These are phyloP conservation scores for Sebastes steindachneri DNA, from an alignment of 2,797 vertebrate species.

Conservation along the genomic window DNA sequence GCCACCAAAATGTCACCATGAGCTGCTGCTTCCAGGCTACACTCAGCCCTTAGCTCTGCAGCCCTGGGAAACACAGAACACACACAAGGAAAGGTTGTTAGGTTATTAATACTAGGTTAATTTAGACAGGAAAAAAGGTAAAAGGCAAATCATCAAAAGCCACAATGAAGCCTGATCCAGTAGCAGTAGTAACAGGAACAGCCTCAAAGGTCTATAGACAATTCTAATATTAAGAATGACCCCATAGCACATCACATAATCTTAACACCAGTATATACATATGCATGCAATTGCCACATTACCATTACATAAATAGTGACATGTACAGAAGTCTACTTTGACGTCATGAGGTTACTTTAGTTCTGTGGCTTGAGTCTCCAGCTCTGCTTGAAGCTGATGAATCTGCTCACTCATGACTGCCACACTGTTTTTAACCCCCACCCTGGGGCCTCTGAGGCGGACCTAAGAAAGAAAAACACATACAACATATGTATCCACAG, in stretches of 20 bases:
- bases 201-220: not conserved
- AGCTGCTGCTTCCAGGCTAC: slow-evolving; percentile 81
- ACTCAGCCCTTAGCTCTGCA: slow-evolving; percentile 85
- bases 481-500: not conserved
- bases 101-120: not conserved
- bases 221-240: not conserved
- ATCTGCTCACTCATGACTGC: slow-evolving; percentile 86
- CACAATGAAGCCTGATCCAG: not conserved
- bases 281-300: not conserved
- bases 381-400: slow-evolving; percentile 85
- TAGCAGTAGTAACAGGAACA: not conserved
- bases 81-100: not conserved
- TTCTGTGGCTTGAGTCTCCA: slow-evolving; percentile 86
- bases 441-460: slow-evolving; percentile 71
- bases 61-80: slow-evolving; percentile 75
- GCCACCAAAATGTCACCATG: slow-evolving; percentile 83
- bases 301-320: not conserved
- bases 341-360: slow-evolving; percentile 83
- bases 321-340: not conserved
- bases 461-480: slow-evolving; percentile 74
- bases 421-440: slow-evolving; percentile 71
- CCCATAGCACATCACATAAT: not conserved
- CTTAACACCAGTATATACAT: not conserved
- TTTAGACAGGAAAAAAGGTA: not conserved
- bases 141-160: not conserved